Evolutionary conservation across 23 tunicate genomes (phyloP).

Genomic region (Diplosoma virens): DNA sequence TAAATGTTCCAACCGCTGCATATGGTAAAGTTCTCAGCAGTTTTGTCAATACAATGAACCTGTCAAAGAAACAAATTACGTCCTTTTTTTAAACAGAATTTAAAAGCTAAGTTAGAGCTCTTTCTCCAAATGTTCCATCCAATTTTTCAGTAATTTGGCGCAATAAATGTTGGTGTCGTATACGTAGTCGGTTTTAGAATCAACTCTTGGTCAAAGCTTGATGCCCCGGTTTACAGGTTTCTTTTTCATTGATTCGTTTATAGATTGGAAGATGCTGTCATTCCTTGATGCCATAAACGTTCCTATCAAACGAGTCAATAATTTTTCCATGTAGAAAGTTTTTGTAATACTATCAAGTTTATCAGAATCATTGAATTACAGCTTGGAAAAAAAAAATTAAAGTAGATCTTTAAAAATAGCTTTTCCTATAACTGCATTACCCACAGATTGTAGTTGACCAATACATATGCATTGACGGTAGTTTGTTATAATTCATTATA

Average conservation of each 20-base stretch:
- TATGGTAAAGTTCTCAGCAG: neutral
- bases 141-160: neutral
- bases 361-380: neutral
- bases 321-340: neutral
- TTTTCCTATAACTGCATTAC: neutral
- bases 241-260: neutral
- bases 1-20: no score
- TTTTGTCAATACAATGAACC: neutral
- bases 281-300: neutral
- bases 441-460: constrained; percentile 2
- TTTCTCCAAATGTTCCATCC: neutral
- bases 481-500: neutral
- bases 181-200: neutral
- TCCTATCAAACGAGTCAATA: neutral
- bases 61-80: neutral
- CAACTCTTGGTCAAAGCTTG: neutral
- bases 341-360: neutral
- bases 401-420: neutral
- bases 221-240: neutral
- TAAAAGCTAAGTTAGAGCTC: neutral
- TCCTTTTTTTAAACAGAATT: neutral
- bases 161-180: neutral
- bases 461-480: neutral
- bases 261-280: neutral
- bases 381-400: neutral